Conservation (phyloP, 35 echinoderm and acorn worm species). For the Patiria miniata region DNA sequence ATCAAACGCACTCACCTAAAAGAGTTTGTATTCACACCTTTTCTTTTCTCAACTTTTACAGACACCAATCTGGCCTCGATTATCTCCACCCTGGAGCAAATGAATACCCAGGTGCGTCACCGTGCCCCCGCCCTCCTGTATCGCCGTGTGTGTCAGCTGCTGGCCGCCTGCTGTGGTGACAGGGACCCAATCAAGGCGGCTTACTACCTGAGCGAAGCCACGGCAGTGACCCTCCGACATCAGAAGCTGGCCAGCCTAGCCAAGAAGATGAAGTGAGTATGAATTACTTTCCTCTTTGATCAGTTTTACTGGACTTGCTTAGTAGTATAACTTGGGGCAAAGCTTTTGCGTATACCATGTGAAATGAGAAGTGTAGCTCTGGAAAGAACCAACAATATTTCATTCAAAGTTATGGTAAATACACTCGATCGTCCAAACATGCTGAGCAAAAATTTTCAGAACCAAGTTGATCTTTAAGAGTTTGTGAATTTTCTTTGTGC, state of each 20-base stretch:
- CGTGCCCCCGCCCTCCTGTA: constrained; percentile 58
- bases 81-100: constrained; percentile 32
- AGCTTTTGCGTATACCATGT: too few species aligned
- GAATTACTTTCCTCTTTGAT: too few species aligned
- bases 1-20: not conserved
- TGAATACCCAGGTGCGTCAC: constrained; percentile 31
- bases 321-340: too few species aligned
- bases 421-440: too few species aligned
- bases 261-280: constrained; percentile 64
- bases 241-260: constrained; percentile 75
- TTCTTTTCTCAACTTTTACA: constrained; percentile 30
- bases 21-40: not conserved
- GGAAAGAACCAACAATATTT: too few species aligned
- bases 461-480: too few species aligned
- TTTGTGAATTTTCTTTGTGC: too few species aligned
- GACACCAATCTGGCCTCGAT: not conserved
- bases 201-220: constrained; percentile 70
- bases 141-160: constrained; percentile 73
- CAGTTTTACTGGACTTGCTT: too few species aligned
- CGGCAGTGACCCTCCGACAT: constrained; percentile 69
- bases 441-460: too few species aligned
- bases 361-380: too few species aligned
- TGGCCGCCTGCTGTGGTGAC: constrained; percentile 67
- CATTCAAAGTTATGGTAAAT: too few species aligned
- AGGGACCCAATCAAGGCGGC: constrained; percentile 41